Evolutionary conservation across 2,888 invertebrate species (phyloP).

Genomic region (Ophion ellenae): DNA sequence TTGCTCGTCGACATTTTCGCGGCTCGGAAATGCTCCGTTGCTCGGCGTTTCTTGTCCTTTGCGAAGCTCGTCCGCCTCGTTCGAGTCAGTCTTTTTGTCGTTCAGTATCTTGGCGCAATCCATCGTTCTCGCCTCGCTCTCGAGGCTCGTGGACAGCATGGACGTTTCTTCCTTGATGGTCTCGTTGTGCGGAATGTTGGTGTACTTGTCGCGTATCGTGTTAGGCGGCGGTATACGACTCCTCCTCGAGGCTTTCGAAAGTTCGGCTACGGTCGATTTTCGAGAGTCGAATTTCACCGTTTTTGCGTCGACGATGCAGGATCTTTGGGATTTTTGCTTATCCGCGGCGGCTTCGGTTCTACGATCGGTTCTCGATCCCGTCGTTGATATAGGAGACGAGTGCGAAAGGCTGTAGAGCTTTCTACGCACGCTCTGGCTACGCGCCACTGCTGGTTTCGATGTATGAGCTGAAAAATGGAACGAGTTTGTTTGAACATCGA

Average conservation of each 20-base stretch:
- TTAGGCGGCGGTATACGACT: slow-evolving; percentile 48
- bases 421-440: slow-evolving; percentile 34
- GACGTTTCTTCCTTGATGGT: slow-evolving; percentile 34
- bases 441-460: neutral
- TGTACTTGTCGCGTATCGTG: slow-evolving; percentile 47
- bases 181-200: neutral
- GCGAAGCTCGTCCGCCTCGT: neutral
- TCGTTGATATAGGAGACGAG: neutral
- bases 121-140: neutral
- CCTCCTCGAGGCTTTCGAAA: neutral
- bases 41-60: neutral
- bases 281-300: neutral
- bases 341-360: neutral
- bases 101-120: neutral
- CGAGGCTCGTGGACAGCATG: neutral
- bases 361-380: neutral
- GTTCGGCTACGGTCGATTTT: slow-evolving; percentile 17
- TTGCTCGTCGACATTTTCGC: neutral
- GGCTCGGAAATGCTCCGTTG: neutral
- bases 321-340: neutral
- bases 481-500: neutral
- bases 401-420: slow-evolving; percentile 36
- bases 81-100: neutral
- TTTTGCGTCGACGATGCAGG: neutral
- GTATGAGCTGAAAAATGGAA: slow-evolving; percentile 8